phyloP scores from a whole-genome alignment of 2,888 invertebrate genomes.

The Epirrhoe alternata region DNA sequence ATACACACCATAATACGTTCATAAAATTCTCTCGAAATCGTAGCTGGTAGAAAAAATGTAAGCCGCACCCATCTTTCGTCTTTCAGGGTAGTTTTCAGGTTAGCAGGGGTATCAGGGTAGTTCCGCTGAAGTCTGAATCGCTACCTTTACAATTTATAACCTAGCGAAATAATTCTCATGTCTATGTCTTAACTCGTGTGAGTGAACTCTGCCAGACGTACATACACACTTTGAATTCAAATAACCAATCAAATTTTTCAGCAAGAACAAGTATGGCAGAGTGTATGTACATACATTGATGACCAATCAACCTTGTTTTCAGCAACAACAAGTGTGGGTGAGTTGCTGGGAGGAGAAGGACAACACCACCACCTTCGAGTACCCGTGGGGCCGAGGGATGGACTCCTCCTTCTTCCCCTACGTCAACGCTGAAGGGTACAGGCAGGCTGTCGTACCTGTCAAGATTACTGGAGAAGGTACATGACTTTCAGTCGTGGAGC shows the following conservation, averaged over 20 bases:
- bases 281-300: too few relatives aligned
- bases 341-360: conserved; percentile 91
- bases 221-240: neutral
- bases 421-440: conserved; percentile 75
- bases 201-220: neutral
- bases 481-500: too few relatives aligned
- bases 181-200: too few relatives aligned
- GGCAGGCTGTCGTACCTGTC: conserved; percentile 85
- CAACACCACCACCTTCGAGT: conserved; percentile 66
- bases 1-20: too few relatives aligned
- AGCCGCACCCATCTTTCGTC: too few relatives aligned
- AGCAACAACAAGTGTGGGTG: conserved; percentile 90
- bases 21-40: too few relatives aligned
- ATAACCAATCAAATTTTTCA: conserved; percentile 51
- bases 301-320: conserved; percentile 31
- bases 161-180: too few relatives aligned
- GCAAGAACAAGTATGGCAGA: conserved; percentile 90
- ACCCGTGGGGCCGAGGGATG: conserved; percentile 85
- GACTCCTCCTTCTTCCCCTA: conserved; percentile 86
- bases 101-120: too few relatives aligned
- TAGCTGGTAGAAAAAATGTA: too few relatives aligned
- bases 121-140: too few relatives aligned
- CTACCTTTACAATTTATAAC: too few relatives aligned
- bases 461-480: conserved; percentile 61
- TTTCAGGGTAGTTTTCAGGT: too few relatives aligned